Evolutionary conservation across 2,888 invertebrate genomes (phyloP).

Genomic region (Heliconius hortense): DNA sequence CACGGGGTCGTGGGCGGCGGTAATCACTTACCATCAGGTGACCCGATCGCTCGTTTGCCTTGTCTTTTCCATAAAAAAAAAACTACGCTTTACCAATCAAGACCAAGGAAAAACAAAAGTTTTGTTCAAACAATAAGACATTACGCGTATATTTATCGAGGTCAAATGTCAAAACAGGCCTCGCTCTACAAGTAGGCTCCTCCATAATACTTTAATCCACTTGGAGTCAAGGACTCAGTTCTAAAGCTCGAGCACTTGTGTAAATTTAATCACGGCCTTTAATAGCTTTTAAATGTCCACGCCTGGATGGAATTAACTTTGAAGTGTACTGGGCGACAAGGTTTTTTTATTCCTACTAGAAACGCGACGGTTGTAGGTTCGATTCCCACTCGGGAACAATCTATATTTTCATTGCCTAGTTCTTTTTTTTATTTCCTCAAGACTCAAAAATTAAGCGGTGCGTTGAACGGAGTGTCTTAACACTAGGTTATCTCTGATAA

Average conservation of each 20-base stretch:
- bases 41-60: too few species aligned
- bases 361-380: not conserved
- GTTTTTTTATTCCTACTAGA: not conserved
- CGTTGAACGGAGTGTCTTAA: too few species aligned
- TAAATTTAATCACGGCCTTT: constrained; percentile 41
- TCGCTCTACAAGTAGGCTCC: not conserved
- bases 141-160: constrained; percentile 1
- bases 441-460: too few species aligned
- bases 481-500: too few species aligned
- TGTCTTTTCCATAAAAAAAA: too few species aligned
- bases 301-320: constrained; percentile 18
- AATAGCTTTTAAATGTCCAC: constrained; percentile 40
- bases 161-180: constrained; percentile 12
- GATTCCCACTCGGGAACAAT: not conserved
- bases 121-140: constrained; percentile 4
- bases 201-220: constrained; percentile 20
- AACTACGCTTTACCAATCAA: not conserved
- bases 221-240: constrained; percentile 22
- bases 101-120: not conserved
- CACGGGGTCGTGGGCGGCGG: too few species aligned
- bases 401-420: too few species aligned
- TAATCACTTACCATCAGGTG: too few species aligned
- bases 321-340: too few species aligned
- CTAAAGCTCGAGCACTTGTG: constrained; percentile 36
- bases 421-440: too few species aligned